Percentiles rank a stretch among this genome's conserved stretches.
Evolutionary conservation across 2,888 invertebrate genomes (phyloP).

Genomic region (Cyclophora punctaria): DNA sequence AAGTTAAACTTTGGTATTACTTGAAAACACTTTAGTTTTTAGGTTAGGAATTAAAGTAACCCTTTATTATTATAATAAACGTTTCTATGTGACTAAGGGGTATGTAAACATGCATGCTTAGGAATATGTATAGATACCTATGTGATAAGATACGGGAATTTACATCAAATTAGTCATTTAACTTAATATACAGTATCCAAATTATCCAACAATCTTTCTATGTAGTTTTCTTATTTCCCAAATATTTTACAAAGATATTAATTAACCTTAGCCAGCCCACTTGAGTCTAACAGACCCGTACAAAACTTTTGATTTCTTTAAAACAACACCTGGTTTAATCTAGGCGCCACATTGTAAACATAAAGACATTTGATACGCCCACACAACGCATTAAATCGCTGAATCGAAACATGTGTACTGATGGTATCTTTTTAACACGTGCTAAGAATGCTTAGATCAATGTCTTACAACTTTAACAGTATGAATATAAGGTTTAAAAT

Average conservation of each 20-base stretch:
- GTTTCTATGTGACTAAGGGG: neutral
- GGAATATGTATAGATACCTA: neutral
- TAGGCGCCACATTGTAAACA: slow-evolving; percentile 48
- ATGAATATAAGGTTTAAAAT: slow-evolving; percentile 5
- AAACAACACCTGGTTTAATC: slow-evolving; percentile 34
- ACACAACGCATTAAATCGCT: slow-evolving; percentile 57
- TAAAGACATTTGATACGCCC: slow-evolving; percentile 64
- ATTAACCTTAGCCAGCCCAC: too few species aligned
- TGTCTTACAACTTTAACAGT: neutral
- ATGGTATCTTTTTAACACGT: slow-evolving; percentile 57
- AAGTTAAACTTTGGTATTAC: neutral
- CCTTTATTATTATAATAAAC: too few species aligned
- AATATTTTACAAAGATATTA: neutral
- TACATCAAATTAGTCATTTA: neutral
- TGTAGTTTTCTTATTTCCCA: slow-evolving; percentile 15
- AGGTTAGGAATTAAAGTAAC: too few species aligned
- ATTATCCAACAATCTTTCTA: neutral
- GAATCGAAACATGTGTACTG: slow-evolving; percentile 66
- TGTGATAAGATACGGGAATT: neutral
- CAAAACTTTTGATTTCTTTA: neutral
- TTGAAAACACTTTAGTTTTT: neutral
- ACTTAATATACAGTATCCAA: neutral
- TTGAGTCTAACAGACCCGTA: too few species aligned
- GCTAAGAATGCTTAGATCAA: slow-evolving; percentile 20
- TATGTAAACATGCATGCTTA: neutral